Evolutionary conservation across 2,797 vertebrate genomes (phyloP).

Genomic region (Eurystomus glaucurus): DNA sequence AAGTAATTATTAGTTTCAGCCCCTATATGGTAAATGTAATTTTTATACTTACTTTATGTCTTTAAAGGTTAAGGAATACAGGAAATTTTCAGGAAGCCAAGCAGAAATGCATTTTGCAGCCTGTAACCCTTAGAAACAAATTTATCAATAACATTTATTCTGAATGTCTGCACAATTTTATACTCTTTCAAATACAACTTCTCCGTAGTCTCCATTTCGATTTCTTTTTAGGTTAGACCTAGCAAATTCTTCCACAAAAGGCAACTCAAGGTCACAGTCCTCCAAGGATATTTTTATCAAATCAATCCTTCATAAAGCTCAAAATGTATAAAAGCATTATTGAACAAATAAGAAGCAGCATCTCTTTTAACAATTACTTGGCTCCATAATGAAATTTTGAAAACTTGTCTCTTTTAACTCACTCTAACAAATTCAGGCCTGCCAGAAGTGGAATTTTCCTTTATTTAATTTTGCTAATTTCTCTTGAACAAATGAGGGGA

Average conservation of each 20-base stretch:
- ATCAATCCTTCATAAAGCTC: constrained; percentile 31
- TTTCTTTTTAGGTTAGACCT: constrained; percentile 11
- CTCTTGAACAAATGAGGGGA: background rate
- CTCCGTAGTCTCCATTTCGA: background rate
- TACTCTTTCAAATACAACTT: background rate
- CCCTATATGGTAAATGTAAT: background rate
- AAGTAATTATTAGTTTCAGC: background rate
- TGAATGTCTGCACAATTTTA: background rate
- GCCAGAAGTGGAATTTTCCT: constrained; percentile 18
- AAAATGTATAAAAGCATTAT: constrained; percentile 20
- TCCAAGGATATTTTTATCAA: constrained; percentile 47
- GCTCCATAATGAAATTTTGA: constrained; percentile 43
- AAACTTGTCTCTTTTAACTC: constrained; percentile 45
- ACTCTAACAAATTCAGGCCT: constrained; percentile 38
- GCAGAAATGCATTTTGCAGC: background rate
- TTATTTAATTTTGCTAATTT: constrained; percentile 66
- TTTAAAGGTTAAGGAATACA: background rate
- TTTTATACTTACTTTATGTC: background rate
- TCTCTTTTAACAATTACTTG: constrained; percentile 54
- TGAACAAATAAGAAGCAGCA: constrained; percentile 48
- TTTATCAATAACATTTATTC: background rate
- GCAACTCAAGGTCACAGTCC: constrained; percentile 6
- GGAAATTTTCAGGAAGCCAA: background rate
- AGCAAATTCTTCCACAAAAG: background rate
- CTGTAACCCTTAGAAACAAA: background rate